Evolutionary conservation across 2,888 invertebrate species (phyloP).

Genomic region (Erebia palarica): DNA sequence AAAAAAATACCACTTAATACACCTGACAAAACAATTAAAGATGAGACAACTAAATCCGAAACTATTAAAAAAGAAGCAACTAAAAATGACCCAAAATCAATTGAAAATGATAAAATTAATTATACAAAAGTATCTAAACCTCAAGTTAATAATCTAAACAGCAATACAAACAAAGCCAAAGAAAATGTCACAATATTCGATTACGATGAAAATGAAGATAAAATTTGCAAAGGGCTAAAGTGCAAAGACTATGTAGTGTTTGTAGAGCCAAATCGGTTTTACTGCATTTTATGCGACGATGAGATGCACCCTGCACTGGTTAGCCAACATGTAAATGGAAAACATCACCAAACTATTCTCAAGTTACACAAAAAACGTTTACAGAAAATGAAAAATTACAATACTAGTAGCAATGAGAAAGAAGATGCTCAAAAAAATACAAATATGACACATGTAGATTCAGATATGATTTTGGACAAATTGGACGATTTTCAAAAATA

Average conservation of each 20-base stretch:
- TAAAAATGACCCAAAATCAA: conserved; percentile 8
- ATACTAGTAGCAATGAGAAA: neutral
- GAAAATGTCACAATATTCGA: neutral
- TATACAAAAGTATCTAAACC: neutral
- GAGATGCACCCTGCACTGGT: conserved; percentile 27
- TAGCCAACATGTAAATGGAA: conserved; percentile 37
- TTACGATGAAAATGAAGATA: conserved; percentile 34
- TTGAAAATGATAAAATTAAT: neutral
- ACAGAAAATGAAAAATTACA: conserved; percentile 24
- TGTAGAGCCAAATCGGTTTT: conserved; percentile 35
- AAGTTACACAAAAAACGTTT: conserved; percentile 44
- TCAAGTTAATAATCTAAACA: neutral
- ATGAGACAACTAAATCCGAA: neutral
- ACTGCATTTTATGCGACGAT: conserved; percentile 50
- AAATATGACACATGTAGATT: conserved; percentile 16
- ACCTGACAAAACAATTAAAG: neutral
- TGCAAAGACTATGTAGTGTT: conserved; percentile 42
- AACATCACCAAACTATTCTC: conserved; percentile 47
- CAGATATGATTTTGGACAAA: conserved; percentile 42
- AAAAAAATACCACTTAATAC: neutral
- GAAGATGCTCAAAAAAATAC: neutral
- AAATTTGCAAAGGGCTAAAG: conserved; percentile 40
- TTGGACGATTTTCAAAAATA: conserved; percentile 47
- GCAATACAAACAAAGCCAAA: neutral
- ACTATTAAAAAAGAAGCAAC: neutral